Base-by-base conservation (phyloP, 2,888 invertebrate genomes). In the Epinotia ramella region DNA sequence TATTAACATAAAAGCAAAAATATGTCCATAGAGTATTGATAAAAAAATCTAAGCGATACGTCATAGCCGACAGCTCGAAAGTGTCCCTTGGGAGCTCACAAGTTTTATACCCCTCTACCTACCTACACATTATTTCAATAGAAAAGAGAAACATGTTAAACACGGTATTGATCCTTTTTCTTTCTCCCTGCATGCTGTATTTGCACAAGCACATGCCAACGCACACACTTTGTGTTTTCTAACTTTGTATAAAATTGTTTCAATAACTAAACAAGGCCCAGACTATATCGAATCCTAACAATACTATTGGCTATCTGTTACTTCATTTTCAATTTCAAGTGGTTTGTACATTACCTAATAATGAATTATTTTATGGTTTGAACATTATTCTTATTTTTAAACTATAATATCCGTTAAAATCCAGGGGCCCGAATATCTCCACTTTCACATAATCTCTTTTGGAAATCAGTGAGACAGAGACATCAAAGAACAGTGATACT, bases 1-100 rank as follows among this genome's bases (percentile, higher is more conserved):
- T 88, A 93, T 93, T 89, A 92, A 91, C 86, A 90, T 94, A 94
- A 94, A 92, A 94, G 94, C 93, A 94, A 94, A 94, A 92, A 92
- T 93, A 92, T 94, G 94, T 94, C 91, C 88, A 78, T 84, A 83
- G 83, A 84, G 84, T 90, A 87, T 89, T 90, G 88, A 87, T 90
- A 92, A 89, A 93, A 40, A 93, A 92, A 91, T 89, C 87, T 88
- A 84, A 87, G 88, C 87, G 89, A 94, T 94, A 93, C 93, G 92
- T 94, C 94, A 94, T 94, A 94, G 93, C 89, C 87, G 93, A 92
- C 93, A 92, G 84, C 88, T 84, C 82, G 79, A 63, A 60, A 76
- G 72, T 59, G 75, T 76, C 76, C 72, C 76, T 24, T n/a, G 76
- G 63, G 76, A 76, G 44, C 67, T 20, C 49, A 65, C 62, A 72